Evolutionary conservation across 2,113 vertebrate species (phyloP).

Genomic region (Callithrix jacchus): DNA sequence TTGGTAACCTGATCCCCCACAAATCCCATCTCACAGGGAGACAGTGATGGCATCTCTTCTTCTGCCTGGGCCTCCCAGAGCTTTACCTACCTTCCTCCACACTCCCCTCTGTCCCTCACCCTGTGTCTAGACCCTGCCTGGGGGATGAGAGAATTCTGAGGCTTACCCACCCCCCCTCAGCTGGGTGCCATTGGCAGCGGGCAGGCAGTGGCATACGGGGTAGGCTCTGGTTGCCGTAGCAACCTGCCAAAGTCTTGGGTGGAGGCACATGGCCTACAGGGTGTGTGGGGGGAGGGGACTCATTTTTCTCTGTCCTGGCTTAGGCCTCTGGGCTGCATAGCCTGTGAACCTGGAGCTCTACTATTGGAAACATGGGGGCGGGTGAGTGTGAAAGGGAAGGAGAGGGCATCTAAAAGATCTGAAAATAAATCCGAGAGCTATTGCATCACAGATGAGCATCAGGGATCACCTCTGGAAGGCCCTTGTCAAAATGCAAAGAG

Average conservation of each 20-base stretch:
- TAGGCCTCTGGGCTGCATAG: background rate
- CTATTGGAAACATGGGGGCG: too few species aligned
- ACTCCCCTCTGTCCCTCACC: background rate
- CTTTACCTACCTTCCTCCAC: background rate
- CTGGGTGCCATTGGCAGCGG: conserved; percentile 69
- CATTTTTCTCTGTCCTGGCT: conserved; percentile 40
- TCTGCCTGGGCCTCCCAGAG: background rate
- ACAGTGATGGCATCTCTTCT: background rate
- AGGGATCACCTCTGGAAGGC: background rate
- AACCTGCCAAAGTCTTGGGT: conserved; percentile 74
- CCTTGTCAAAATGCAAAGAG: background rate
- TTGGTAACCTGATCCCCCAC: background rate
- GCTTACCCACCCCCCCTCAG: conserved; percentile 10
- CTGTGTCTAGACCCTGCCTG: background rate
- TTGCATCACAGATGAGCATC: background rate
- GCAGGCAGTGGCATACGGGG: conserved; percentile 65
- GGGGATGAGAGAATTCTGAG: conserved; percentile 23
- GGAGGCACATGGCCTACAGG: conserved; percentile 67
- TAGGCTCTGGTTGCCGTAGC: conserved; percentile 72
- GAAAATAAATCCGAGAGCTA: background rate
- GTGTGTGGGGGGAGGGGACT: conserved; percentile 35
- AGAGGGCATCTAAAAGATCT: background rate
- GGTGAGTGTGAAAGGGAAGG: background rate
- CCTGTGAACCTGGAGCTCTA: background rate
- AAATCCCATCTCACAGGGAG: background rate